Evolutionary conservation across 2,113 vertebrate species (phyloP), one percentile per base, ranked within the genome.

Genomic region (Hirundichthys speculiger): DNA sequence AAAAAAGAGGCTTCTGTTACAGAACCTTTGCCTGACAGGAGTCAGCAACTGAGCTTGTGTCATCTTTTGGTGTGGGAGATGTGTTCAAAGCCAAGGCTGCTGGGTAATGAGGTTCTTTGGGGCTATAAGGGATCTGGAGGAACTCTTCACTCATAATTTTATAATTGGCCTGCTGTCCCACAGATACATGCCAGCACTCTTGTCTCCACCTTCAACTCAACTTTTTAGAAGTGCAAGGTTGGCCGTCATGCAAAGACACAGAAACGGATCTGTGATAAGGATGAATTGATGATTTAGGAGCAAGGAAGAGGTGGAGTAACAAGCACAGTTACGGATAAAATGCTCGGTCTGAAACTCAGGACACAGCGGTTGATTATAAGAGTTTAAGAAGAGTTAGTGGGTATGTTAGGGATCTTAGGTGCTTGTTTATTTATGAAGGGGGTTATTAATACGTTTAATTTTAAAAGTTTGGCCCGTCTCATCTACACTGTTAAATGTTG

Each of bases 61-160:
- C 87, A 86, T 85, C 85, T 89, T 75, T 72, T 64, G 61, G 86
- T 62, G 79, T 63, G 64, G 80, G 78, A 82, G 85, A 87, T 69
- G 77, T 85, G 83, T 91, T 93, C 89, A 91, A 89, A 92, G 89
- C 84, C 74, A 69, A 88, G 75, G 84, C 79, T 89, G 89, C 83
- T 88, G 78, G 82, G 83, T 88, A 87, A 86, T 60, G 73, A 60
- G 82, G 82, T 79, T 86, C 76, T 89, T 77, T 61, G 30, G 81
- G 74, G 76, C 72, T 54, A 69, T 50, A 11, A 61, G 80, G 77
- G 77, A 78, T 42, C 77, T 21, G 60, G 58, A 86, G 80, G 85
- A 78, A 75, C 60, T 79, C 83, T 85, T 80, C 73, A 75, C 87
- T 93, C 87, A 92, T 92, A 79, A 92, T 91, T 92, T 89, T 89